Base-by-base conservation (phyloP, 2,113 vertebrate genomes). In the Anhinga rufa region DNA sequence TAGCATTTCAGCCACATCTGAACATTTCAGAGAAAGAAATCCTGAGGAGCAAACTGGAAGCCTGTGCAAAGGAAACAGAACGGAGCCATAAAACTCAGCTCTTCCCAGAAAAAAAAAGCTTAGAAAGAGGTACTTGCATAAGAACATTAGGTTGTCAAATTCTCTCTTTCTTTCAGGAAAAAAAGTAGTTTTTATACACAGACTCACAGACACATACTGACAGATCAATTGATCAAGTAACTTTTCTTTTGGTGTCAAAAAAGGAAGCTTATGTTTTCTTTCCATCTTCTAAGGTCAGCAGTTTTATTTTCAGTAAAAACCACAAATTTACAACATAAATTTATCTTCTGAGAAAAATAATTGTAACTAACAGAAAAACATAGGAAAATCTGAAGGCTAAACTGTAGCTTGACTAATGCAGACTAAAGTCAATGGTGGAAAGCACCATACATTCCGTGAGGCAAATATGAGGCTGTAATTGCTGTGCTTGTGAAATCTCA, bases 71-170 rank as follows among this genome's bases (percentile, higher is more conserved):
- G 25, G 31, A 79, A 87, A 86, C 52, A 44, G 4, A 90, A 25
- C 17, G 48, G 18, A 71, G 28, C 2, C 7, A n/a, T 34, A 66
- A 83, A 52, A 34, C 0, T 2, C 46, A 58, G 9, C 7, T 34
- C 4, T 79, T 13, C 17, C 6, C 18, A 76, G 38, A 64, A 36
- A 62, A 64, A 36, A 62, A 71, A 48, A 65, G 4, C 19, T 76
- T 2, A 46, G 7, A 42, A 10, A 68, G 3, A 34, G 8, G 20
- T 80, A 44, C 4, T 68, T 55, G 8, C 0, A 0, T 38, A 71
- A 75, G 68, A 34, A 20, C 14, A 54, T 75, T 64, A 38, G 12
- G 15, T 26, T 91, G 48, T 49, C 48, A 82, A 38, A 79, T 60
- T 84, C 62, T 48, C 16, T 52, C 26, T 49, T 21, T 48, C 57